Percentiles rank a stretch among this genome's conserved stretches.
phyloP scores from a whole-genome alignment of 2,113 vertebrate genomes.

The Trogon melanurus region DNA sequence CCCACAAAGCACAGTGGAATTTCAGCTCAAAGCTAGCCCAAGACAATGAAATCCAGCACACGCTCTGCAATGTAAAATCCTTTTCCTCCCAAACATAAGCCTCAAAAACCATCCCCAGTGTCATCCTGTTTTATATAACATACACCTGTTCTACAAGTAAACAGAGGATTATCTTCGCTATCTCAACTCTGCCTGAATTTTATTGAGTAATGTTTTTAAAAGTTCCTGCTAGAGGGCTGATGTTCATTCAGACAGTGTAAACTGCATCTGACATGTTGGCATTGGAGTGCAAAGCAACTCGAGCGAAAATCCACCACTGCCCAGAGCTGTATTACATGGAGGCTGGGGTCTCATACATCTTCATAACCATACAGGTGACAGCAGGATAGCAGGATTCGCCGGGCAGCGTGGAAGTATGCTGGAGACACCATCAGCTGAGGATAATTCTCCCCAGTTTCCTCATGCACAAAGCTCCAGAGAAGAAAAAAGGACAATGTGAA shows the following conservation, averaged over 20 bases:
- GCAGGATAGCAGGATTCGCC: neutral
- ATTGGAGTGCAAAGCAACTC: slow-evolving; percentile 41
- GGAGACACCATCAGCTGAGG: neutral
- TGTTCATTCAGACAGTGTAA: slow-evolving; percentile 68
- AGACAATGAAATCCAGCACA: neutral
- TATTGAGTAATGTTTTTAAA: slow-evolving; percentile 48
- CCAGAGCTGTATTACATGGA: slow-evolving; percentile 45
- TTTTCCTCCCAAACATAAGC: neutral
- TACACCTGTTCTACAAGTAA: slow-evolving; percentile 43
- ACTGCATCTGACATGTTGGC: slow-evolving; percentile 67
- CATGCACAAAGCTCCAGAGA: neutral
- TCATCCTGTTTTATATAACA: neutral
- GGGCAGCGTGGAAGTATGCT: neutral
- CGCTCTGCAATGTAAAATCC: neutral
- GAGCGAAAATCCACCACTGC: slow-evolving; percentile 54
- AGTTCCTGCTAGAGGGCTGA: slow-evolving; percentile 62
- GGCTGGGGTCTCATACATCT: slow-evolving; percentile 61
- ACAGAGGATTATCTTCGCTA: slow-evolving; percentile 10
- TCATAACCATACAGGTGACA: slow-evolving; percentile 56
- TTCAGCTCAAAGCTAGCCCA: neutral
- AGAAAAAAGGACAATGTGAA: neutral
- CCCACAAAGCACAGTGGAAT: neutral
- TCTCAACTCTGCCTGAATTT: neutral
- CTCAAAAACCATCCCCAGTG: neutral
- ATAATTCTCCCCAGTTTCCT: neutral